Percentiles rank a stretch among this genome's conserved stretches.
These are phyloP conservation scores for Macaria liturata DNA, from an alignment of 2,888 invertebrate genomes.

Conservation along the genomic window DNA sequence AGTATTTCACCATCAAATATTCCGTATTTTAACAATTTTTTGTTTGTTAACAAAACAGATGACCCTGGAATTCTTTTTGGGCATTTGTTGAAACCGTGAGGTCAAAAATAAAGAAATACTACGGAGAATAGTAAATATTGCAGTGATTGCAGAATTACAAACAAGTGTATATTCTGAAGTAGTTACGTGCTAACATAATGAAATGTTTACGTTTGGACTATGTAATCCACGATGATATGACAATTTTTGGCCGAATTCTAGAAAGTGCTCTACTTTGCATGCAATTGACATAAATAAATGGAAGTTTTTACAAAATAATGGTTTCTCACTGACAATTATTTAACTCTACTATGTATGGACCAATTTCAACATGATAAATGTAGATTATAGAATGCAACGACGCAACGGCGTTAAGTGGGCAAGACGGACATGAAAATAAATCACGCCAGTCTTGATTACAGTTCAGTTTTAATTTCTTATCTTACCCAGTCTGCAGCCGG, in stretches of 20 bases:
- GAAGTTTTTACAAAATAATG: no score
- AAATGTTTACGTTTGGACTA: not conserved
- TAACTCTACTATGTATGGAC: no score
- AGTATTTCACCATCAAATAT: constrained; percentile 22
- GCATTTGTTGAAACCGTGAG: constrained; percentile 7
- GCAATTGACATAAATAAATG: not conserved
- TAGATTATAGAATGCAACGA: no score
- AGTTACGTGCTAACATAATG: not conserved
- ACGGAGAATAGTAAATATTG: constrained; percentile 9
- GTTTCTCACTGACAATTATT: no score
- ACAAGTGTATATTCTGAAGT: not conserved
- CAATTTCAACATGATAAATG: no score
- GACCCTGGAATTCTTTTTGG: constrained; percentile 12
- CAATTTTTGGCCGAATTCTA: constrained; percentile 2
- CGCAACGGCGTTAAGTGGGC: no score
- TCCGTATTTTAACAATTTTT: constrained; percentile 6
- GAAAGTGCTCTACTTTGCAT: constrained; percentile 5
- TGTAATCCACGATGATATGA: constrained; percentile 7
- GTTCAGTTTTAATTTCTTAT: constrained; percentile 10
- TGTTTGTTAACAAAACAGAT: constrained; percentile 23
- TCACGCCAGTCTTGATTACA: not conserved
- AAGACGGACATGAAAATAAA: not conserved
- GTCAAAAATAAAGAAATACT: constrained; percentile 2
- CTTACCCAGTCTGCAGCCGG: constrained; percentile 93
- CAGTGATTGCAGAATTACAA: not conserved